Evolutionary conservation across 2,888 invertebrate genomes (phyloP), one percentile per base, ranked within the genome.

Genomic region (Alcis repandata): DNA sequence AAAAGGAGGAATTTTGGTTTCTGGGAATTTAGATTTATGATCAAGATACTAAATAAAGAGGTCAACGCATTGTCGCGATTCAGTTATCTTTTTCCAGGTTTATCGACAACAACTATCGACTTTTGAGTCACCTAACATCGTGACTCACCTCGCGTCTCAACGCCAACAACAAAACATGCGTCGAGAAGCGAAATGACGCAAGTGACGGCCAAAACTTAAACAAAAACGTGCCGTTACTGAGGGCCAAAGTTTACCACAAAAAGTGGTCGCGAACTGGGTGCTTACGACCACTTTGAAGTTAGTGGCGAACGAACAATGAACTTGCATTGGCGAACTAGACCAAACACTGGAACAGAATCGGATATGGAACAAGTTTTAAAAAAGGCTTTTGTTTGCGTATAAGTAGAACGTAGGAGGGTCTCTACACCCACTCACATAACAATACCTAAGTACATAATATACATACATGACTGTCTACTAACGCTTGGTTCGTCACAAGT

Each of bases 311-410:
- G 92, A 92, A 93, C 92, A 93, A 93, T 92, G 92, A 93, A 92
- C 92, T 90, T 91, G 90, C 87, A 88, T 79, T 85, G 89, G 88
- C 88, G 86, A 92, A 92, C 91, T 92, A 93, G 92, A 92, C 91
- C 89, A 92, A 91, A 92, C 90, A 91, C 83, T 83, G 81, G 84
- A 82, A 82, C 84, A 84, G 79, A 83, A 84, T 85, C 79, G 85
- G 86, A 87, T 87, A 87, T 86, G 77, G 88, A 86, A 86, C 85
- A 83, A 82, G 79, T 77, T 82, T 80, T 75, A 85, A 51, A 82
- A 80, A 81, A 82, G 73, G 73, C 73, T 80, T 81, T 79, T 81
- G 80, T 83, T 79, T 77, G 76, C 76, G 76, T 75, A 72, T 71
- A 76, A 74, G 80, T 74, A 65, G 68, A 69, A 81, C 78, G 85